Percentiles rank a stretch among this genome's conserved stretches.
These are phyloP conservation scores for Pterocles gutturalis DNA, from an alignment of 2,113 vertebrate species.

Conservation along the genomic window DNA sequence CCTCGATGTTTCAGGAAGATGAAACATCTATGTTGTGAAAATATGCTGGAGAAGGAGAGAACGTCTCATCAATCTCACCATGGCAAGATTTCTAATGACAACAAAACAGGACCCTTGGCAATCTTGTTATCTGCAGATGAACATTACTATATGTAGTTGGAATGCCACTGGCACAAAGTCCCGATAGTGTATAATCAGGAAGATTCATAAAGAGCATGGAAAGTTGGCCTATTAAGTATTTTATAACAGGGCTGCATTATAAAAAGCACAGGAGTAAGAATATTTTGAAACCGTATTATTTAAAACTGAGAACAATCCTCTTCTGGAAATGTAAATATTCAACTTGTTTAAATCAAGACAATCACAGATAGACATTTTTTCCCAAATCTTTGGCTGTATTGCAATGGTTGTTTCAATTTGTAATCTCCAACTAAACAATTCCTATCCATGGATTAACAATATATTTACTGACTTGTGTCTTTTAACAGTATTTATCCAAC, in stretches of 20 bases:
- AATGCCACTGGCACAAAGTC: background rate
- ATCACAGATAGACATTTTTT: slow-evolving; percentile 82
- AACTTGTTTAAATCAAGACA: slow-evolving; percentile 83
- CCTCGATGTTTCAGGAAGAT: rapidly evolving
- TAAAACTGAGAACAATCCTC: slow-evolving; percentile 17
- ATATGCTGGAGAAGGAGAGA: background rate
- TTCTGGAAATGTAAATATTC: slow-evolving; percentile 47
- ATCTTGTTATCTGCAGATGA: background rate
- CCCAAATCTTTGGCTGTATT: slow-evolving; percentile 92
- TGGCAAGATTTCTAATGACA: background rate
- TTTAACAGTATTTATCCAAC: slow-evolving; percentile 89
- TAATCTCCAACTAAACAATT: slow-evolving; percentile 87
- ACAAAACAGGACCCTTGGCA: background rate
- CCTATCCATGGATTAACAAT: slow-evolving; percentile 87
- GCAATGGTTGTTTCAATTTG: slow-evolving; percentile 87
- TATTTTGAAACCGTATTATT: background rate
- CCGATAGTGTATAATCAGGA: background rate
- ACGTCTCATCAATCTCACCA: background rate
- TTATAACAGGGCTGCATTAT: background rate
- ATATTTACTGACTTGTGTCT: slow-evolving; percentile 86
- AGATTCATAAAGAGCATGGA: background rate
- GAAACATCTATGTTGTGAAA: background rate
- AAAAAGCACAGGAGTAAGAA: background rate
- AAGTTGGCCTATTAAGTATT: background rate
- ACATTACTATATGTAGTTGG: background rate